phyloP scores from a whole-genome alignment of 2,888 invertebrate species.

The Clostera curtula region DNA sequence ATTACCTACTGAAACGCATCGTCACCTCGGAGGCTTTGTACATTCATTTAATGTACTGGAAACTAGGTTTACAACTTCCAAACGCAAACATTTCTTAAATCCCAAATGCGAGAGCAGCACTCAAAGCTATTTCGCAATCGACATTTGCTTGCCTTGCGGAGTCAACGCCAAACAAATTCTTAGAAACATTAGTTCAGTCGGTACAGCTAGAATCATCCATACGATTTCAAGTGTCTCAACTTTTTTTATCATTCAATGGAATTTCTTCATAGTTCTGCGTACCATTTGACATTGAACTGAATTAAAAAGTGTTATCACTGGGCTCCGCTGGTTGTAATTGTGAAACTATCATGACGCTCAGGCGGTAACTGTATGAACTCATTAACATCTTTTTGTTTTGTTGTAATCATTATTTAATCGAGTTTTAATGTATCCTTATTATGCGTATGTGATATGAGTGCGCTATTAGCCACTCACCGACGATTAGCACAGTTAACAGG shows the following conservation, averaged over 20 bases:
- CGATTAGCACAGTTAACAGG: conserved; percentile 51
- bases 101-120: conserved; percentile 46
- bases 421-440: conserved; percentile 51
- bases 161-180: conserved; percentile 54
- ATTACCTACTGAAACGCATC: conserved; percentile 19
- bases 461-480: conserved; percentile 30
- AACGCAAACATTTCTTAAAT: conserved; percentile 63
- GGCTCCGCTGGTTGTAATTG: conserved; percentile 45
- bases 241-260: conserved; percentile 38
- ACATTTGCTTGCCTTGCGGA: conserved; percentile 50
- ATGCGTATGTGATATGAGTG: conserved; percentile 36
- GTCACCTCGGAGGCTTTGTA: conserved; percentile 21
- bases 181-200: conserved; percentile 46
- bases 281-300: conserved; percentile 63
- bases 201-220: conserved; percentile 22
- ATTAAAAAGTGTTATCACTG: conserved; percentile 60
- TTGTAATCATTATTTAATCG: conserved; percentile 54
- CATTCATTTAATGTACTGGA: conserved; percentile 31
- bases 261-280: conserved; percentile 56
- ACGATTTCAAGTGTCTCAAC: conserved; percentile 29
- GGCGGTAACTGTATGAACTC: conserved; percentile 34
- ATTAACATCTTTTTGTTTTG: conserved; percentile 44
- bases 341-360: conserved; percentile 43
- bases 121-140: conserved; percentile 52
- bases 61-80: conserved; percentile 65